These are phyloP conservation scores for Peromyscus aztecus DNA, from an alignment of 2,797 vertebrate genomes.

Conservation along the genomic window DNA sequence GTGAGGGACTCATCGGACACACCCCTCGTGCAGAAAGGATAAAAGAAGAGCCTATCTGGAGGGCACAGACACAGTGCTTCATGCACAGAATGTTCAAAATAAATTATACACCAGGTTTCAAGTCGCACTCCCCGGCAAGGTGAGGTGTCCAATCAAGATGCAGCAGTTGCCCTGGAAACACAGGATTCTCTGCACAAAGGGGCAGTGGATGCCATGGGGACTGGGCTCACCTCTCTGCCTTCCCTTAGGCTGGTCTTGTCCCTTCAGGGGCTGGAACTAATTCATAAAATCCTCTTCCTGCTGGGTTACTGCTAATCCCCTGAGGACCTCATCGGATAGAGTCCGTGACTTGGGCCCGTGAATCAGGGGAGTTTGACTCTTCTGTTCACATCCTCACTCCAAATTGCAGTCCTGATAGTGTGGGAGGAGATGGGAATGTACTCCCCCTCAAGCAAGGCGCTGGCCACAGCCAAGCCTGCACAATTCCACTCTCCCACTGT, in stretches of 20 bases:
- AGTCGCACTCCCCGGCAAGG: conserved; percentile 52
- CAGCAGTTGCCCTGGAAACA: conserved; percentile 77
- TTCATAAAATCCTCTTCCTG: conserved; percentile 40
- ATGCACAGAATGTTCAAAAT: neutral
- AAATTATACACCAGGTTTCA: conserved; percentile 50
- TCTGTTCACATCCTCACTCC: neutral
- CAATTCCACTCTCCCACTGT: neutral
- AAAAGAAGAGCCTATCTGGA: neutral
- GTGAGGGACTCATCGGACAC: neutral
- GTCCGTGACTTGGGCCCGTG: too few species aligned
- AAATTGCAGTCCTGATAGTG: neutral
- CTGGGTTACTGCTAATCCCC: neutral
- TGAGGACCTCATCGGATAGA: accelerated
- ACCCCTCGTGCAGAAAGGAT: neutral
- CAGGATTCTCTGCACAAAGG: conserved; percentile 73
- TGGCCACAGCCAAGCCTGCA: accelerated
- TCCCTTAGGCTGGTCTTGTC: conserved; percentile 22
- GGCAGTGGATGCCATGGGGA: conserved; percentile 44
- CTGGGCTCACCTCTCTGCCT: conserved; percentile 43
- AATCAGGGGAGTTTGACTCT: neutral
- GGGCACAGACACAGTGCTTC: neutral
- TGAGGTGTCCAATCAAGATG: conserved; percentile 51
- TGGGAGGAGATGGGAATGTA: neutral
- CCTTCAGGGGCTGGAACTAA: conserved; percentile 1
- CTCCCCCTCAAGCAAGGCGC: neutral